Conservation (phyloP, 2,113 vertebrate genomes). For the Amphilophus citrinellus region DNA sequence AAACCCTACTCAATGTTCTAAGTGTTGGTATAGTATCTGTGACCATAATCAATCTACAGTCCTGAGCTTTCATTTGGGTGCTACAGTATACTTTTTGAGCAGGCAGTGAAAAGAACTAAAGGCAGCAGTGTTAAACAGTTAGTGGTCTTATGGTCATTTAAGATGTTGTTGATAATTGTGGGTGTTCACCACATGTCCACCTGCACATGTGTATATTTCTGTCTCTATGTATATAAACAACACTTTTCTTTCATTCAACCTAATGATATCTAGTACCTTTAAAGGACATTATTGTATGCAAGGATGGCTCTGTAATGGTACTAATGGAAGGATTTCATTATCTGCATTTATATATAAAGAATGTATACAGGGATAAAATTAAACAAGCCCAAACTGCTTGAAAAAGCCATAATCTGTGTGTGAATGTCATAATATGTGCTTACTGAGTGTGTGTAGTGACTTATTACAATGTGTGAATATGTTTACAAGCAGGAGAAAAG, state of each 20-base stretch:
- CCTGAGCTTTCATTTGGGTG: slow-evolving; percentile 69
- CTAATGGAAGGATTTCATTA: slow-evolving; percentile 71
- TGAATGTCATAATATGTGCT: slow-evolving; percentile 55
- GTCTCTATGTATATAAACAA: slow-evolving; percentile 73
- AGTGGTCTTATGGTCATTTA: slow-evolving; percentile 66
- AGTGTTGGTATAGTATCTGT: slow-evolving; percentile 80
- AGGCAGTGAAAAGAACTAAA: slow-evolving; percentile 49
- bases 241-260: slow-evolving; percentile 64
- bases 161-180: slow-evolving; percentile 69
- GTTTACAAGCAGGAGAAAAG: slow-evolving; percentile 34
- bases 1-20: slow-evolving; percentile 78
- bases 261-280: slow-evolving; percentile 67
- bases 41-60: slow-evolving; percentile 74
- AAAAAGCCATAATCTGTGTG: slow-evolving; percentile 71
- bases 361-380: slow-evolving; percentile 78
- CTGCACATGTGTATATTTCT: slow-evolving; percentile 74
- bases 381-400: slow-evolving; percentile 73
- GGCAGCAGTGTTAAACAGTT: slow-evolving; percentile 21
- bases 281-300: slow-evolving; percentile 63
- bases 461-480: slow-evolving; percentile 25
- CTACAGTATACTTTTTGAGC: slow-evolving; percentile 50
- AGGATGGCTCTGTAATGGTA: slow-evolving; percentile 52
- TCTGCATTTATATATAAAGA: slow-evolving; percentile 75
- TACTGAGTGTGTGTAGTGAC: slow-evolving; percentile 16
- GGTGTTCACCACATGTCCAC: slow-evolving; percentile 60